Percentiles rank a stretch among this genome's conserved stretches.
phyloP scores from a whole-genome alignment of 1,140 invertebrate genomes.

The Arion vulgaris region DNA sequence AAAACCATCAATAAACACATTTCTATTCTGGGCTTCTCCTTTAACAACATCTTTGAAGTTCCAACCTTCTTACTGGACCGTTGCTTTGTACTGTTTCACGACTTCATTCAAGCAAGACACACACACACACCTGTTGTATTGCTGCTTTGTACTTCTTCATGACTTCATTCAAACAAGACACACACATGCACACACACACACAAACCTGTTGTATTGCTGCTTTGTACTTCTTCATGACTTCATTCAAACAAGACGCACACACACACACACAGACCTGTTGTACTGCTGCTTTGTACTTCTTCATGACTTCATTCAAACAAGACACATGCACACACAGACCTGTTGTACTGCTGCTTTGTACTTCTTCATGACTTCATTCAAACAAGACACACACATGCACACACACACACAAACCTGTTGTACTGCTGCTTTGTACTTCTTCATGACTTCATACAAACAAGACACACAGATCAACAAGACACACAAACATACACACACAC shows the following conservation, averaged over 20 bases:
- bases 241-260: too few relatives aligned
- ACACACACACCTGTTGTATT: conserved; percentile 79
- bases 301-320: conserved; percentile 88
- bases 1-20: too few relatives aligned
- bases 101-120: too few relatives aligned
- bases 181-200: background rate
- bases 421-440: too few relatives aligned
- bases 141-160: conserved; percentile 93
- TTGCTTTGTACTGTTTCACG: too few relatives aligned
- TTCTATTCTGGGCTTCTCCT: too few relatives aligned
- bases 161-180: conserved; percentile 80
- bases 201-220: conserved; percentile 83
- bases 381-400: too few relatives aligned
- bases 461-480: too few relatives aligned
- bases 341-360: conserved; percentile 90
- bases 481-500: conserved; percentile 41
- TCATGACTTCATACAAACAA: too few relatives aligned
- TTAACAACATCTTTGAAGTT: too few relatives aligned
- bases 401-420: too few relatives aligned
- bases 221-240: conserved; percentile 93
- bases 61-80: too few relatives aligned
- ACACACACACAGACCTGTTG: conserved; percentile 77
- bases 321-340: conserved; percentile 54
- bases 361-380: conserved; percentile 91
- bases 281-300: conserved; percentile 91